Conservation (phyloP, 2,113 vertebrate genomes). For the Epinephelus fuscoguttatus region DNA sequence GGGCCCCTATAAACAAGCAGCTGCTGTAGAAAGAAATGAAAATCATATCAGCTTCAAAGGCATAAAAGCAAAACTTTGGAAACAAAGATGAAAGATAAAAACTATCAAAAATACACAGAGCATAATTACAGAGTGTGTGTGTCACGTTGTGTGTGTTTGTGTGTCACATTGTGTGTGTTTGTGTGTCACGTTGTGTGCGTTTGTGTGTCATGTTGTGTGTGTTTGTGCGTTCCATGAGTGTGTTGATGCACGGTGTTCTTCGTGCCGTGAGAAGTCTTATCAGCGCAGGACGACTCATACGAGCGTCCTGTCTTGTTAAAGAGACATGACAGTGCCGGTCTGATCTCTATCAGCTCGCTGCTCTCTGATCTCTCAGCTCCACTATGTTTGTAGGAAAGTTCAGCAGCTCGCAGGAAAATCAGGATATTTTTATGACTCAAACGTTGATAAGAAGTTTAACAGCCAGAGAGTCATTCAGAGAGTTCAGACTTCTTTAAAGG, state of each 20-base stretch:
- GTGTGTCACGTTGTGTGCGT: not conserved
- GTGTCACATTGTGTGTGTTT: not conserved
- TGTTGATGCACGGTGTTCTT: not conserved
- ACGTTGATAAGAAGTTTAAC: constrained; percentile 25
- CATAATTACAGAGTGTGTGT: not conserved
- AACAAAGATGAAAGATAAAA: constrained; percentile 52
- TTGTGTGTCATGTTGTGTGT: not conserved
- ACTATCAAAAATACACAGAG: constrained; percentile 16
- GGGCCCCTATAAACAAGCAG: constrained; percentile 65
- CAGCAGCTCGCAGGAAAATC: not conserved
- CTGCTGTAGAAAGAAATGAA: constrained; percentile 58
- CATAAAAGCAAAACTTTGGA: constrained; percentile 48
- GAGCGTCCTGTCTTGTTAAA: constrained; percentile 62
- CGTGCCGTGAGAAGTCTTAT: constrained; percentile 70
- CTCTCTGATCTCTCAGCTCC: constrained; percentile 2
- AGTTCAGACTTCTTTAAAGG: no score
- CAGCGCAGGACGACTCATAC: constrained; percentile 38
- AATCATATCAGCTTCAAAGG: constrained; percentile 65
- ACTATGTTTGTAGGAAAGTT: not conserved
- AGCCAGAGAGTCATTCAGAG: not conserved
- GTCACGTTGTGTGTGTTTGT: not conserved
- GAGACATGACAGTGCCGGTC: constrained; percentile 59
- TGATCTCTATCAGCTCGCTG: constrained; percentile 50
- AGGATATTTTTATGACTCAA: constrained; percentile 56
- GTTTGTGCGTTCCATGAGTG: not conserved